Conservation (phyloP, 2,888 invertebrate genomes). For the Chalcis sispes region DNA sequence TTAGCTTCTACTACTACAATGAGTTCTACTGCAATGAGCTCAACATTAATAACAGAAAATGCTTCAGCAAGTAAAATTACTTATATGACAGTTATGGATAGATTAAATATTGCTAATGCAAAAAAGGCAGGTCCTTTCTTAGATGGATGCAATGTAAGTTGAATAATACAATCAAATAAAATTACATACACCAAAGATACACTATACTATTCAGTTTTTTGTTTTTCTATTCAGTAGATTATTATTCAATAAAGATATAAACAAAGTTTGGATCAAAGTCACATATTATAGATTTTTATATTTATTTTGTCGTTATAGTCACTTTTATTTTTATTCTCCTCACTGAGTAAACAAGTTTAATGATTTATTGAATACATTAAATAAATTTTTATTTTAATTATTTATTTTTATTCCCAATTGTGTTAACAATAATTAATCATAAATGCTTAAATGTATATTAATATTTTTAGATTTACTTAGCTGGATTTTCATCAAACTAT, state of each 20-base stretch:
- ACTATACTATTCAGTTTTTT: too few species aligned
- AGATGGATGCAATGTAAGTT: constrained; percentile 90
- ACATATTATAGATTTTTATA: too few species aligned
- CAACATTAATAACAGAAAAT: constrained; percentile 26
- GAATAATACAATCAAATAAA: constrained; percentile 12
- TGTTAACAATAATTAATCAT: too few species aligned
- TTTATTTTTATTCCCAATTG: too few species aligned
- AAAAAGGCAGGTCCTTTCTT: constrained; percentile 88
- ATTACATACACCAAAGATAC: constrained; percentile 4
- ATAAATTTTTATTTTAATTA: too few species aligned
- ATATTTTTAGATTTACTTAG: constrained; percentile 80
- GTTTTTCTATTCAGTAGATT: too few species aligned
- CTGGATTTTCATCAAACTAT: constrained; percentile 81
- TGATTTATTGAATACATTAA: too few species aligned
- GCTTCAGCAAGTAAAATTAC: constrained; percentile 44
- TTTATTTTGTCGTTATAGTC: too few species aligned
- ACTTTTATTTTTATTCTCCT: too few species aligned
- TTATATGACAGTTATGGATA: constrained; percentile 63
- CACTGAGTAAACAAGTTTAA: too few species aligned
- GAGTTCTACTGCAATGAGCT: constrained; percentile 44
- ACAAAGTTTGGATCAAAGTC: too few species aligned
- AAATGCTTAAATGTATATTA: constrained; percentile 54
- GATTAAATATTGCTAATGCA: constrained; percentile 81
- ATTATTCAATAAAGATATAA: too few species aligned
- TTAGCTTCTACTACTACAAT: constrained; percentile 62